Evolutionary conservation across 1,140 invertebrate species (phyloP).

Genomic region (Heliconius melpomene): DNA sequence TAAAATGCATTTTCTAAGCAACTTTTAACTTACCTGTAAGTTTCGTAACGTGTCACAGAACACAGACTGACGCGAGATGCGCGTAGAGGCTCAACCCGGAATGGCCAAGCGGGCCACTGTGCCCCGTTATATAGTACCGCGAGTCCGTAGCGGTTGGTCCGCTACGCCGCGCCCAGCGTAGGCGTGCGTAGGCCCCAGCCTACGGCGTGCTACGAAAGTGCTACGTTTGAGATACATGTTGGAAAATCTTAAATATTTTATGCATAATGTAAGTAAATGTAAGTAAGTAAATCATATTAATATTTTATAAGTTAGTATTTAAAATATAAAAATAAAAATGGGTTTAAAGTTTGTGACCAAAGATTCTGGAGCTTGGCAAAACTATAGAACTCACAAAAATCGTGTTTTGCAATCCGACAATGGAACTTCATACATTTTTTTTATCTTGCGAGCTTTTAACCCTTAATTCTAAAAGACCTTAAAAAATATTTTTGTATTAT

Average conservation of each 20-base stretch:
- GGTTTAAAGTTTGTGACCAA: background rate
- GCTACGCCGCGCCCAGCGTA: slow-evolving; percentile 69
- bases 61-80: slow-evolving; percentile 51
- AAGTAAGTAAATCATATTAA: slow-evolving; percentile 1
- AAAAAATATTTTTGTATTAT: too few species aligned
- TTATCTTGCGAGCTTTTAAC: too few species aligned
- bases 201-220: slow-evolving; percentile 44
- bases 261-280: background rate
- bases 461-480: too few species aligned
- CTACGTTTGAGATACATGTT: slow-evolving; percentile 3
- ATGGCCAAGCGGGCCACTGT: slow-evolving; percentile 47
- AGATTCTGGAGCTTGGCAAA: background rate
- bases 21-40: slow-evolving; percentile 60
- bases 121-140: slow-evolving; percentile 59
- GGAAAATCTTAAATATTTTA: slow-evolving; percentile 10
- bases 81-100: slow-evolving; percentile 57
- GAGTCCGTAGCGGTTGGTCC: slow-evolving; percentile 63
- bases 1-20: background rate
- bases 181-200: slow-evolving; percentile 68
- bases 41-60: slow-evolving; percentile 52
- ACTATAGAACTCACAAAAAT: too few species aligned
- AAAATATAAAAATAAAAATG: too few species aligned
- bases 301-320: background rate
- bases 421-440: too few species aligned
- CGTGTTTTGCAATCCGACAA: too few species aligned